Evolutionary conservation across 2,797 vertebrate species (phyloP).

Genomic region (Nasua narica): DNA sequence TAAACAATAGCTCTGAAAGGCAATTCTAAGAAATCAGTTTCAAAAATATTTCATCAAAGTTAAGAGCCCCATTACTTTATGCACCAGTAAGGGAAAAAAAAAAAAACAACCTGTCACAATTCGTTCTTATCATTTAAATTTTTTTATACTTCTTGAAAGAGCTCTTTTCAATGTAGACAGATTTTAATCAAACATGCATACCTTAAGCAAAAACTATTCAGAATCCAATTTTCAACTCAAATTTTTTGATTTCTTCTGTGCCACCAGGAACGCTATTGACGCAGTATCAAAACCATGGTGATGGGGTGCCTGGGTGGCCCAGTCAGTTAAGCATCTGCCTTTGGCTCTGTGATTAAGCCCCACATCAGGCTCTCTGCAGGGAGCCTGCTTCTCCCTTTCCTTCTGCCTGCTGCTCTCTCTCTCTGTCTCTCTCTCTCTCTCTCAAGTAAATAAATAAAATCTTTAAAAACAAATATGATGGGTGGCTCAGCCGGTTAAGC

Average conservation of each 20-base stretch:
- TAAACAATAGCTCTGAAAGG: constrained; percentile 50
- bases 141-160: constrained; percentile 46
- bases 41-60: constrained; percentile 43
- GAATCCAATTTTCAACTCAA: constrained; percentile 37
- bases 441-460: not conserved
- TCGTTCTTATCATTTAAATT: not conserved
- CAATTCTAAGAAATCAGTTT: constrained; percentile 51
- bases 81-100: not conserved
- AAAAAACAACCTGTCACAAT: not conserved
- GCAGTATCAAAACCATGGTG: not conserved
- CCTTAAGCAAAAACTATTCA: constrained; percentile 11
- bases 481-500: not conserved
- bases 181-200: constrained; percentile 42
- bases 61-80: constrained; percentile 29
- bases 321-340: not conserved
- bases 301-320: not conserved
- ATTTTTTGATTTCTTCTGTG: not conserved
- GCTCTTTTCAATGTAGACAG: constrained; percentile 4
- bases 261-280: not conserved
- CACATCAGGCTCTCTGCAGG: too few species aligned
- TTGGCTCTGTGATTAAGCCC: too few species aligned
- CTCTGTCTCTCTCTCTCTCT: too few species aligned
- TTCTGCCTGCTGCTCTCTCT: too few species aligned
- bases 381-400: too few species aligned
- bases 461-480: not conserved